Percentiles rank a stretch among this genome's conserved stretches.
These are phyloP conservation scores for Heteromormyrus szaboi DNA, from an alignment of 2,797 vertebrate species.

Conservation along the genomic window DNA sequence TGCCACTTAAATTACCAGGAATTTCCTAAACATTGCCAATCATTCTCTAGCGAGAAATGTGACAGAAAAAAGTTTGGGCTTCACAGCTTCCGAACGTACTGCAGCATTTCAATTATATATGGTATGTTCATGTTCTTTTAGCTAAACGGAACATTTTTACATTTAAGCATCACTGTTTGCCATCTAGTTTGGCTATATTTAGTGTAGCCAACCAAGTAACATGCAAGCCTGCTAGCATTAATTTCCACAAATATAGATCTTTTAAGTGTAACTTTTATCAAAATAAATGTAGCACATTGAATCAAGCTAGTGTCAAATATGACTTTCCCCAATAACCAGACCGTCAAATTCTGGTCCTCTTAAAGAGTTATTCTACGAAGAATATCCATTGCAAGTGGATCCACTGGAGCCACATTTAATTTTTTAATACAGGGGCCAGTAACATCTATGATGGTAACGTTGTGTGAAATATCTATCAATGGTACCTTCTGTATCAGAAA, in stretches of 20 bases:
- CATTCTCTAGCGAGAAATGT: not conserved
- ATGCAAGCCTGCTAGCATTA: not conserved
- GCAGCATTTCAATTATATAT: not conserved
- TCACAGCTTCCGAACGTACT: not conserved
- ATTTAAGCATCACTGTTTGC: not conserved
- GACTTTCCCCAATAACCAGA: not conserved
- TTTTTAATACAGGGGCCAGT: not conserved
- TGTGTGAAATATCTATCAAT: not conserved
- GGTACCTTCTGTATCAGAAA: not conserved
- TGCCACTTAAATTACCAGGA: not conserved
- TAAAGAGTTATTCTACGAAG: not conserved
- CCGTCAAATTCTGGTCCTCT: not conserved
- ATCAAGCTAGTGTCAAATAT: not conserved
- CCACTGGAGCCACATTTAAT: not conserved
- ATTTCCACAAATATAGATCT: not conserved
- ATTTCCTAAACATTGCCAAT: not conserved
- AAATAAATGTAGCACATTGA: not conserved
- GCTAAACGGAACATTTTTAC: not conserved
- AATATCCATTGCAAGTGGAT: not conserved
- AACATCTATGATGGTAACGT: not conserved
- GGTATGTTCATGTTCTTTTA: not conserved
- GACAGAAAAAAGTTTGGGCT: not conserved
- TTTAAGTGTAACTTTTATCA: not conserved
- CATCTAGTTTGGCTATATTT: not conserved
- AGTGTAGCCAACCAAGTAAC: not conserved